Conservation (phyloP, 2,888 invertebrate species). For the Syrista parreyssii region DNA sequence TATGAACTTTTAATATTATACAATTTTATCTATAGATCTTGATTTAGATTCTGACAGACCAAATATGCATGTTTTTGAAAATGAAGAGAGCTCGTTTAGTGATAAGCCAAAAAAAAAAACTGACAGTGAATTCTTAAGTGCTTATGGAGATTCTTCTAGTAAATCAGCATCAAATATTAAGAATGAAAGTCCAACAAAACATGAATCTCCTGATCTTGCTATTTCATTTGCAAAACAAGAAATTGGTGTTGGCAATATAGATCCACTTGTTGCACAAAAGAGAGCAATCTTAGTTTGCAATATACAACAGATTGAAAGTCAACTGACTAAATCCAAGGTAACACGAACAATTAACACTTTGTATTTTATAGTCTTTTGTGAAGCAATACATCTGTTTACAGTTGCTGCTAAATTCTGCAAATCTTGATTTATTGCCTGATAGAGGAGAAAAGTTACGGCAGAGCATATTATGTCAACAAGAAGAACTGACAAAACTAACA, state of each 20-base stretch:
- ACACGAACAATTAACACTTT: slow-evolving; percentile 6
- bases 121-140: too few relatives aligned
- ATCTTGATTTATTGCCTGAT: slow-evolving; percentile 70
- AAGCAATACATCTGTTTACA: slow-evolving; percentile 22
- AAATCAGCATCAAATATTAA: too few relatives aligned
- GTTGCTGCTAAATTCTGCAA: slow-evolving; percentile 45
- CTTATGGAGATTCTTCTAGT: too few relatives aligned
- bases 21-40: too few relatives aligned
- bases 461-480: slow-evolving; percentile 67
- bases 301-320: slow-evolving; percentile 35
- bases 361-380: not conserved
- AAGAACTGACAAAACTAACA: slow-evolving; percentile 66
- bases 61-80: too few relatives aligned
- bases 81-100: too few relatives aligned
- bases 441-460: slow-evolving; percentile 71
- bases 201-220: slow-evolving; percentile 13
- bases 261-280: slow-evolving; percentile 45
- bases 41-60: too few relatives aligned
- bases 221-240: slow-evolving; percentile 39
- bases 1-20: too few relatives aligned
- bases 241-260: slow-evolving; percentile 35
- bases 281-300: slow-evolving; percentile 37
- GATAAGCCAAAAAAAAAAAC: too few relatives aligned
- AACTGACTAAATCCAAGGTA: slow-evolving; percentile 46
- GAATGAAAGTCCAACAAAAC: too few relatives aligned